Percentiles rank a stretch among this genome's conserved stretches.
Conservation (phyloP, 2,797 vertebrate species). For the Simalia tracyae region DNA sequence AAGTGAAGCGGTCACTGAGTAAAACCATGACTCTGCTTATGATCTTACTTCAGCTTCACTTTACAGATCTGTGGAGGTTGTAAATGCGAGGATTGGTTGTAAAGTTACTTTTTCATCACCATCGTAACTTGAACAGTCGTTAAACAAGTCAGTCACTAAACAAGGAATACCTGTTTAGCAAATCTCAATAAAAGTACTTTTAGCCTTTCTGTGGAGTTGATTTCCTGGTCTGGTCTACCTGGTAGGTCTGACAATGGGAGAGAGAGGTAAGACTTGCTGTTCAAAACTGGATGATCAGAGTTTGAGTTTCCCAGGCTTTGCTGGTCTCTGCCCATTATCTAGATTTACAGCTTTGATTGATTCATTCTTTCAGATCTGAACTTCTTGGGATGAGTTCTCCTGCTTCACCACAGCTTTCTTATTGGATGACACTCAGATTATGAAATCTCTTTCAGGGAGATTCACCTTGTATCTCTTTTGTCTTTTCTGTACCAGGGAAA, state of each 20-base stretch:
- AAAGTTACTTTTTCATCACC: background rate
- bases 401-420: no score
- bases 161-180: background rate
- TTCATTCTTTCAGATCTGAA: background rate
- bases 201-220: background rate
- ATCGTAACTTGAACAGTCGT: background rate
- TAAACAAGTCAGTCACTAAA: background rate
- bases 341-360: background rate
- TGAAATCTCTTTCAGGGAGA: background rate
- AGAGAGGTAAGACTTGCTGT: background rate
- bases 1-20: background rate
- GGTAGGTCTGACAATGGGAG: background rate
- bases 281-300: background rate
- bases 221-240: background rate
- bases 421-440: background rate
- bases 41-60: background rate
- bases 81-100: background rate
- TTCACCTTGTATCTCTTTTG: background rate
- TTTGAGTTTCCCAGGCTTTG: background rate
- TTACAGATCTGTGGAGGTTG: background rate
- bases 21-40: background rate
- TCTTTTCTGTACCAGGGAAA: background rate
- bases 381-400: background rate
- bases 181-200: background rate
- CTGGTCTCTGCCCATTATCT: background rate